Base-by-base conservation (phyloP, 2,113 vertebrate genomes). In the Hyla sarda region DNA sequence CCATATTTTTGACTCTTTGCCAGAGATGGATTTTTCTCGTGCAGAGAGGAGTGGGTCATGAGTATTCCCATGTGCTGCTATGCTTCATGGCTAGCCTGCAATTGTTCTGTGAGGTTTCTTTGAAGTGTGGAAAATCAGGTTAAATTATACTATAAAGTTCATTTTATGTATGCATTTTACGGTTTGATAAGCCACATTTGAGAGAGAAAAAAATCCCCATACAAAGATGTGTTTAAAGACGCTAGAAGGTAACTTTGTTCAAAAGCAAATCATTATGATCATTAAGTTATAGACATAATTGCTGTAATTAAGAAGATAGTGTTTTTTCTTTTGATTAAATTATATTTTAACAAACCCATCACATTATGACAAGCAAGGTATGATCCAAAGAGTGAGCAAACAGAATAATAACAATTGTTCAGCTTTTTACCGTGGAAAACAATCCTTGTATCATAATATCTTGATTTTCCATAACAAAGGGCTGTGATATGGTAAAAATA, bases 111-210 rank as follows among this genome's bases (percentile, higher is more conserved):
- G 56, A 47, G 23, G 12, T 65, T 28, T 37, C 78, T 81, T 81
- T 81, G 78, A 81, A 81, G 78, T 81, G 52, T 81, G 56, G 78
- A 81, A 65, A 81, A 81, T 58, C 78, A 65, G 58, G 78, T 81
- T 81, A 62, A 81, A 60, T 81, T 81, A 81, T 81, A 81, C 56
- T 47, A 60, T 81, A 65, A 62, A 62, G 54, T 81, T 81, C 16
- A 81, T 81, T 81, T 81, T 81, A 81, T 81, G 78, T 65, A 65
- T 81, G 78, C 58, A 62, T 81, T 81, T 81, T 81, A 81, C 23
- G 13, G 78, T 23, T 81, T 65, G 34, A 81, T 81, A 81, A 62
- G 34, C 78, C n/a, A 14, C 23, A 28, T 81, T 81, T 65, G 78
- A 81, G 60, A 81, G 78, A 47, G 41, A 41, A 34, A 67, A 69